A percentile compares a stretch with the other conserved stretches of the same genome.
Conservation (phyloP, 1,140 invertebrate species). For the Papilio aristodemus region DNA sequence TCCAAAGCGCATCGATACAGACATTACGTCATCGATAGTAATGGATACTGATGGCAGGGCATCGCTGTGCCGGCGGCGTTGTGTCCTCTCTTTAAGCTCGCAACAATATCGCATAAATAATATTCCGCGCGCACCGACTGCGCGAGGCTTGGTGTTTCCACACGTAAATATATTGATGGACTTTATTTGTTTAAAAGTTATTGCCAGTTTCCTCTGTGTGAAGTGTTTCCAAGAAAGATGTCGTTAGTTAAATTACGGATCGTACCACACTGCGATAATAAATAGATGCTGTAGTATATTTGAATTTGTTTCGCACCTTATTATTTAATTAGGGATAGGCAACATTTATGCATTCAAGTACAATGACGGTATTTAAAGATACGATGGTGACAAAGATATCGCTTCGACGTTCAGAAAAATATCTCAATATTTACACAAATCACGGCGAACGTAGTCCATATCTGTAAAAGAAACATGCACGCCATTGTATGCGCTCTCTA, state of each 20-base stretch:
- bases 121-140: neutral
- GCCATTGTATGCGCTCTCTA: constrained; percentile 46
- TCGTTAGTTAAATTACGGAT: neutral
- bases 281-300: neutral
- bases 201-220: neutral
- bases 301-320: neutral
- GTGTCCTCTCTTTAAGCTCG: neutral
- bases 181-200: constrained; percentile 8
- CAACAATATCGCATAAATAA: constrained; percentile 26
- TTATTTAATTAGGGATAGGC: neutral
- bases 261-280: neutral
- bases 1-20: neutral
- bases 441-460: neutral
- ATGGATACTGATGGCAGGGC: neutral
- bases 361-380: too few relatives aligned
- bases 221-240: constrained; percentile 1
- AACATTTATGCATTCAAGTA: too few relatives aligned
- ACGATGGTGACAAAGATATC: neutral
- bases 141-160: neutral
- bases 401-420: neutral
- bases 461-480: constrained; percentile 37
- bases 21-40: neutral
- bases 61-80: neutral
- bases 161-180: constrained; percentile 2
- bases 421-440: neutral